Percentiles rank a stretch among this genome's conserved stretches.
These are phyloP conservation scores for Rhodophaea formosa DNA, from an alignment of 2,888 invertebrate species.

Conservation along the genomic window DNA sequence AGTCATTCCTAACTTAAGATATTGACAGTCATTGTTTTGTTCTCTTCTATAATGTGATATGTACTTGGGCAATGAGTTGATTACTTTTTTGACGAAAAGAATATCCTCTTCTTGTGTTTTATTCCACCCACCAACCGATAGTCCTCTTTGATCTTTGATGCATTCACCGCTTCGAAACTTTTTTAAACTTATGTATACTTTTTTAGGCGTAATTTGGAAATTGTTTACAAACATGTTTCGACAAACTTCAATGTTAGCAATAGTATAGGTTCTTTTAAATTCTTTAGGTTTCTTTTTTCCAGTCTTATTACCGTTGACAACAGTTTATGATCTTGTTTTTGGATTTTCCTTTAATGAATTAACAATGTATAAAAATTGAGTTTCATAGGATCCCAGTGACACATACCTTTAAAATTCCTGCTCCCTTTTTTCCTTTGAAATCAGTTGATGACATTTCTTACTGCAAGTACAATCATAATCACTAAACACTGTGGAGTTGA, in stretches of 20 bases:
- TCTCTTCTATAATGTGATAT: slow-evolving; percentile 21
- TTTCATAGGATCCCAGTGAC: slow-evolving; percentile 21
- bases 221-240: slow-evolving; percentile 23
- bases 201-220: slow-evolving; percentile 23
- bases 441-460: slow-evolving; percentile 19
- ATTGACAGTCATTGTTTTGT: slow-evolving; percentile 19
- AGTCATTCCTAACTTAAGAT: slow-evolving; percentile 27
- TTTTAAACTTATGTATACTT: slow-evolving; percentile 18
- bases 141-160: slow-evolving; percentile 18
- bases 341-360: slow-evolving; percentile 19
- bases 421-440: slow-evolving; percentile 21
- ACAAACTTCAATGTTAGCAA: slow-evolving; percentile 17
- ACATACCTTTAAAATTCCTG: slow-evolving; percentile 21
- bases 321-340: too few species aligned
- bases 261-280: slow-evolving; percentile 21
- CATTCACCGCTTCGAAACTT: slow-evolving; percentile 17
- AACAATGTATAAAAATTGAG: slow-evolving; percentile 22
- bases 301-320: slow-evolving; percentile 18
- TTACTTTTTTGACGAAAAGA: slow-evolving; percentile 18
- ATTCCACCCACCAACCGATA: slow-evolving; percentile 19
- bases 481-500: too few species aligned
- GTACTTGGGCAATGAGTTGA: slow-evolving; percentile 18
- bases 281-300: slow-evolving; percentile 14
- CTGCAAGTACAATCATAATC: slow-evolving; percentile 17
- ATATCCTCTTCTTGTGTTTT: slow-evolving; percentile 20